A percentile compares a stretch with the other conserved stretches of the same genome.
These are phyloP conservation scores for Cylas formicarius DNA, from an alignment of 1,140 invertebrate species.

Conservation along the genomic window DNA sequence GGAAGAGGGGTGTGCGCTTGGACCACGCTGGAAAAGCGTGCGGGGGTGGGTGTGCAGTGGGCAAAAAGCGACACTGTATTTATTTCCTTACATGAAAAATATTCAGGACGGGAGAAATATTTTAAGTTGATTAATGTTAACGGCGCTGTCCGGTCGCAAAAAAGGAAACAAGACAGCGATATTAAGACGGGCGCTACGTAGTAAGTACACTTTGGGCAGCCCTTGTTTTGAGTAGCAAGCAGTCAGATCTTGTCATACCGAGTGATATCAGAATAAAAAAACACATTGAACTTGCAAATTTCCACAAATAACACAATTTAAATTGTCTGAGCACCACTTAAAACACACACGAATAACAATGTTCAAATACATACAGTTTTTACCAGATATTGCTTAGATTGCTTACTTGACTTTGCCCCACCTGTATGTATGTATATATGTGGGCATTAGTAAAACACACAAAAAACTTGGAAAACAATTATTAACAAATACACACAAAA, in stretches of 20 bases:
- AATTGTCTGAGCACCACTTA: conserved; percentile 43
- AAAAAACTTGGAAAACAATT: conserved; percentile 18
- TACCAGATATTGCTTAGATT: conserved; percentile 43
- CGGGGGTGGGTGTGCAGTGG: too few relatives aligned
- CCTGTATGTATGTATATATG: conserved; percentile 44
- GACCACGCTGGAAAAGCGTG: too few relatives aligned
- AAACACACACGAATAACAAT: conserved; percentile 44
- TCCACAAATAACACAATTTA: conserved; percentile 42
- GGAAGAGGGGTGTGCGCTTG: too few relatives aligned
- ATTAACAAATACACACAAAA: conserved; percentile 33
- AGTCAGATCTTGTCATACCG: conserved; percentile 38
- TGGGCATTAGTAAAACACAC: conserved; percentile 44
- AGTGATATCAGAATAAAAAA: conserved; percentile 37
- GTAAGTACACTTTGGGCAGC: background rate
- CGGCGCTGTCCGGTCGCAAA: conserved; percentile 14
- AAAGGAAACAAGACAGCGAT: conserved; percentile 17
- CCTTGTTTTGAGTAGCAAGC: conserved; percentile 30
- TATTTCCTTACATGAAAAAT: too few relatives aligned
- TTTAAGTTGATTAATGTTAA: conserved; percentile 7
- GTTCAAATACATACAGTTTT: conserved; percentile 44
- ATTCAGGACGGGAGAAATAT: background rate
- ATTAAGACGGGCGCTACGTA: background rate
- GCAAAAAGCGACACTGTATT: too few relatives aligned
- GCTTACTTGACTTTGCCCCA: conserved; percentile 45
- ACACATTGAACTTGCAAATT: conserved; percentile 43